These are phyloP conservation scores for Trichogramma dendrolimi DNA, from an alignment of 2,888 invertebrate species.

Conservation along the genomic window DNA sequence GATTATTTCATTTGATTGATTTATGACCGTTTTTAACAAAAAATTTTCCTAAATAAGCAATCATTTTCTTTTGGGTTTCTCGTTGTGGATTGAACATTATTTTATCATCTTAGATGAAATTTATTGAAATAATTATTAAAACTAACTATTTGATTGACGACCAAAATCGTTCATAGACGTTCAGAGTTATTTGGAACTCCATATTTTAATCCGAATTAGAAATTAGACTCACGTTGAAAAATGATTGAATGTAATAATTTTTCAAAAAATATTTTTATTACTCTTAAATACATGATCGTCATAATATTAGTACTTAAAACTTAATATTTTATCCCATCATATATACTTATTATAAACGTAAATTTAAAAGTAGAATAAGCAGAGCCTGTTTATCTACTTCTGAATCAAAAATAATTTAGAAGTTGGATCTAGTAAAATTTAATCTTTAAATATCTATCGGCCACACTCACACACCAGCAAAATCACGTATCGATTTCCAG, in stretches of 20 bases:
- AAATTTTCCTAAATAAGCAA: not conserved
- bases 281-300: not conserved
- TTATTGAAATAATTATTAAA: not conserved
- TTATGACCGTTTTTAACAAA: no score
- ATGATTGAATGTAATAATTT: not conserved
- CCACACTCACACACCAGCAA: no score
- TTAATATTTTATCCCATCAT: not conserved
- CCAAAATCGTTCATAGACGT: no score
- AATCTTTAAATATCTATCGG: no score
- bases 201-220: not conserved
- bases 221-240: not conserved
- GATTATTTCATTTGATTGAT: no score
- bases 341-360: not conserved
- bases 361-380: not conserved
- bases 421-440: not conserved
- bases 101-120: not conserved
- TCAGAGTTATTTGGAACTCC: not conserved
- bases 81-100: no score
- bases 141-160: not conserved
- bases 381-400: not conserved
- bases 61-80: not conserved
- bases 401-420: not conserved
- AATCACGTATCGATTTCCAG: no score
- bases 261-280: not conserved
- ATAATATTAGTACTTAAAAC: not conserved